A percentile compares a stretch with the other conserved stretches of the same genome.
phyloP scores from a whole-genome alignment of 2,888 invertebrate species.

The Athalia cordata region DNA sequence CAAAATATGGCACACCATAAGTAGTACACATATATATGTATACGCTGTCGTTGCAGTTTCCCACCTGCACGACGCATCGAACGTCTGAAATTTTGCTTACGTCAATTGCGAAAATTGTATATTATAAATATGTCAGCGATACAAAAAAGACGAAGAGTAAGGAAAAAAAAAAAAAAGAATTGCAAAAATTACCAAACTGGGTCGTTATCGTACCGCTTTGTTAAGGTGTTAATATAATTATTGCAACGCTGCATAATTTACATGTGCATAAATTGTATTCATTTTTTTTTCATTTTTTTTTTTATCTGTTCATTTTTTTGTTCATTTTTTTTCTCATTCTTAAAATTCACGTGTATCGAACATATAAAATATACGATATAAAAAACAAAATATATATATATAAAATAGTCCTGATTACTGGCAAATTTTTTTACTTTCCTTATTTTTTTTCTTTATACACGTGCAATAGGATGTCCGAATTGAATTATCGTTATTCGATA shows the following conservation, averaged over 20 bases:
- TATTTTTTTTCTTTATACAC: no score
- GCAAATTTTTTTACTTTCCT: no score
- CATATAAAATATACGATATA: not conserved
- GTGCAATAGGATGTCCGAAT: no score
- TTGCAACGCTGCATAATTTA: no score
- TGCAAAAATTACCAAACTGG: not conserved
- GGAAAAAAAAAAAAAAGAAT: not conserved
- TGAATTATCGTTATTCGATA: no score
- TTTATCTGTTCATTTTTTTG: not conserved
- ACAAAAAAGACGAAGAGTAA: not conserved
- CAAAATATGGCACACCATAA: no score
- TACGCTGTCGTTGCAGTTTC: no score
- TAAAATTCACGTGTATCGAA: not conserved
- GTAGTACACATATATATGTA: not conserved
- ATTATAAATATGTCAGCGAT: conserved; percentile 12
- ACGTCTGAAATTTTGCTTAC: not conserved
- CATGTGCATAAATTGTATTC: not conserved
- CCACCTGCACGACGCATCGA: no score
- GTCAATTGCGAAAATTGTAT: conserved; percentile 34
- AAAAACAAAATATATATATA: not conserved
- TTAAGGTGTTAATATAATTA: not conserved
- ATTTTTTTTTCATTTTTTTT: not conserved
- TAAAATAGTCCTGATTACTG: no score
- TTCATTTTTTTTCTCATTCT: not conserved
- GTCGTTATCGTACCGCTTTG: not conserved